These are phyloP conservation scores for Bradypodion pumilum DNA, from an alignment of 2,797 vertebrate species.

Conservation along the genomic window DNA sequence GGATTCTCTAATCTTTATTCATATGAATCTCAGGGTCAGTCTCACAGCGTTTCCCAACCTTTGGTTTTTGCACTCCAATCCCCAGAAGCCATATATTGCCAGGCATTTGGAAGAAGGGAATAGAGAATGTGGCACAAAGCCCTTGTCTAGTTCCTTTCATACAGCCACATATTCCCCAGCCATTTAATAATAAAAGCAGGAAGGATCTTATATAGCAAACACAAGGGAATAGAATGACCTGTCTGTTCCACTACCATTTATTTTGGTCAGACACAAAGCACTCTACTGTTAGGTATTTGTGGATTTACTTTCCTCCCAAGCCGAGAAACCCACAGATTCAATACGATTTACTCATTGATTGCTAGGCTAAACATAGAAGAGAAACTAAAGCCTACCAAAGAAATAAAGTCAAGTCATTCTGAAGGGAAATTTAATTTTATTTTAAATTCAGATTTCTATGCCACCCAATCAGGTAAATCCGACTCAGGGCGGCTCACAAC, in stretches of 20 bases:
- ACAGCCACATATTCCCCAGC: conserved; percentile 14
- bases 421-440: neutral
- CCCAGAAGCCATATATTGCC: too few species aligned
- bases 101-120: neutral
- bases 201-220: conserved; percentile 32
- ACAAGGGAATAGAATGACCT: conserved; percentile 30
- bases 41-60: too few species aligned
- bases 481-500: too few species aligned
- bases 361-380: conserved; percentile 29
- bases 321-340: conserved; percentile 12
- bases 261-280: conserved; percentile 11
- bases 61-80: too few species aligned
- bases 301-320: conserved; percentile 30
- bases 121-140: conserved; percentile 23
- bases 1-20: neutral
- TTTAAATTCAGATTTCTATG: too few species aligned
- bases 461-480: too few species aligned
- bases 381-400: conserved; percentile 12
- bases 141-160: conserved; percentile 22
- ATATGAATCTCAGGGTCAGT: neutral
- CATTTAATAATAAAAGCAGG: conserved; percentile 19
- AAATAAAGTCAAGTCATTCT: neutral
- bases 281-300: conserved; percentile 11
- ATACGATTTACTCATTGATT: conserved; percentile 9
- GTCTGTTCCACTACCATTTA: conserved; percentile 29